phyloP scores from a whole-genome alignment of 1,140 invertebrate species.

The Tetragnatha versicolor region DNA sequence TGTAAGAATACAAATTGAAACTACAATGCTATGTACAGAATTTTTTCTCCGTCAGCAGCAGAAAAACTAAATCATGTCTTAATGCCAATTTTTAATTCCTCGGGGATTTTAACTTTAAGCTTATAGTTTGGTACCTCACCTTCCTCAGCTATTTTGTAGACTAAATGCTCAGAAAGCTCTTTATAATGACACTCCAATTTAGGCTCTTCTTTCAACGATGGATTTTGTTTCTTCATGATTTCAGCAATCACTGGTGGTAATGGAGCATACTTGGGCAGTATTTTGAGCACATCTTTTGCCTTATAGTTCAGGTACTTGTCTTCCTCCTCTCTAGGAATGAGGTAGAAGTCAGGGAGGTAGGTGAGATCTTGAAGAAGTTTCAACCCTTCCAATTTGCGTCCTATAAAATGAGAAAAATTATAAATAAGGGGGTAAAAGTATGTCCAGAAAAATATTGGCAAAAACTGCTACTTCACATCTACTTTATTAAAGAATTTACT shows the following conservation, averaged over 20 bases:
- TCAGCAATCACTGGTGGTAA: slow-evolving; percentile 25
- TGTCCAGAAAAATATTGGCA: background rate
- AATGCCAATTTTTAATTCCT: slow-evolving; percentile 2
- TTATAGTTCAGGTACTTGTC: background rate
- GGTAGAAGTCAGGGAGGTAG: slow-evolving; percentile 22
- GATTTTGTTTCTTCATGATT: background rate
- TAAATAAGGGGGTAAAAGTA: background rate
- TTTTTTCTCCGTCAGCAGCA: too few species aligned
- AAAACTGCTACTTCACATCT: background rate
- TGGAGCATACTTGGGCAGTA: slow-evolving; percentile 12
- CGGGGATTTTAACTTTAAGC: slow-evolving; percentile 25
- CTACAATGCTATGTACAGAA: too few species aligned
- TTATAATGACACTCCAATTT: slow-evolving; percentile 31
- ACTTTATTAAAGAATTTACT: too few species aligned
- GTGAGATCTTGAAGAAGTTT: background rate
- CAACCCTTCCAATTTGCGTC: slow-evolving; percentile 8
- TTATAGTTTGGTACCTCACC: slow-evolving; percentile 1
- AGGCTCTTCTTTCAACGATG: background rate
- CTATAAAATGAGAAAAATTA: slow-evolving; percentile 3
- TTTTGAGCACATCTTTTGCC: background rate
- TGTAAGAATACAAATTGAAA: too few species aligned
- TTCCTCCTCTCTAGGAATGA: slow-evolving; percentile 43
- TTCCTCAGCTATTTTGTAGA: slow-evolving; percentile 26
- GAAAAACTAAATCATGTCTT: background rate
- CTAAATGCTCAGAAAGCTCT: background rate